These are phyloP conservation scores for Tachycineta bicolor DNA, from an alignment of 2,113 vertebrate species.

Conservation along the genomic window DNA sequence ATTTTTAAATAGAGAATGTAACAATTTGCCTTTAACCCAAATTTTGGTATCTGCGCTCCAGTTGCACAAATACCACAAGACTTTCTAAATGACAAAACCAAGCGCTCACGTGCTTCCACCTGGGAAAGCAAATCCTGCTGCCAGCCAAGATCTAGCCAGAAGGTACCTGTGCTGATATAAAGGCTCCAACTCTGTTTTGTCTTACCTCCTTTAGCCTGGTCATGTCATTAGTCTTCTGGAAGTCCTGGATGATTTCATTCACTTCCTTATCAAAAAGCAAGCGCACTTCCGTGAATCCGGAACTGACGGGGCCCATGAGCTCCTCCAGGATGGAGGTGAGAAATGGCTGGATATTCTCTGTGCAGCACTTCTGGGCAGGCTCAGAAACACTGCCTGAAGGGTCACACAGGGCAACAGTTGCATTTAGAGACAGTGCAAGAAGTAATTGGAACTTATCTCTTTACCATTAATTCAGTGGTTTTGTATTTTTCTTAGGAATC, in stretches of 20 bases:
- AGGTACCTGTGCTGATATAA: background rate
- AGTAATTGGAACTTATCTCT: background rate
- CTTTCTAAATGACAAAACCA: background rate
- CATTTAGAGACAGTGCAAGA: background rate
- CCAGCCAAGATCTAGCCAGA: background rate
- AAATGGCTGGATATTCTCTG: slow-evolving; percentile 82
- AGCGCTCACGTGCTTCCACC: background rate
- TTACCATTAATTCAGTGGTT: background rate
- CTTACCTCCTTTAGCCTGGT: slow-evolving; percentile 81
- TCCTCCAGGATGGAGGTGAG: slow-evolving; percentile 88
- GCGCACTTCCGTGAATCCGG: slow-evolving; percentile 84
- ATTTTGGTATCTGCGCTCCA: background rate
- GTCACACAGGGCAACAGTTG: background rate
- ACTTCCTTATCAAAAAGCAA: slow-evolving; percentile 82
- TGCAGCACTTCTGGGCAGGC: slow-evolving; percentile 79
- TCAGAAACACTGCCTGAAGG: slow-evolving; percentile 77
- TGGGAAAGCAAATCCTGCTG: background rate
- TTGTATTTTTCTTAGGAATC: background rate
- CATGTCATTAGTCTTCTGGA: slow-evolving; percentile 61
- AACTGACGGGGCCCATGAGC: slow-evolving; percentile 90
- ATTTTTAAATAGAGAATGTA: background rate
- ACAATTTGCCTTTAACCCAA: background rate
- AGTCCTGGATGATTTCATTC: slow-evolving; percentile 78
- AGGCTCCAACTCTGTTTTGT: background rate
- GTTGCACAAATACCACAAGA: background rate